Base-by-base conservation (phyloP, 2,113 vertebrate genomes). In the Microcebus tavaratra region DNA sequence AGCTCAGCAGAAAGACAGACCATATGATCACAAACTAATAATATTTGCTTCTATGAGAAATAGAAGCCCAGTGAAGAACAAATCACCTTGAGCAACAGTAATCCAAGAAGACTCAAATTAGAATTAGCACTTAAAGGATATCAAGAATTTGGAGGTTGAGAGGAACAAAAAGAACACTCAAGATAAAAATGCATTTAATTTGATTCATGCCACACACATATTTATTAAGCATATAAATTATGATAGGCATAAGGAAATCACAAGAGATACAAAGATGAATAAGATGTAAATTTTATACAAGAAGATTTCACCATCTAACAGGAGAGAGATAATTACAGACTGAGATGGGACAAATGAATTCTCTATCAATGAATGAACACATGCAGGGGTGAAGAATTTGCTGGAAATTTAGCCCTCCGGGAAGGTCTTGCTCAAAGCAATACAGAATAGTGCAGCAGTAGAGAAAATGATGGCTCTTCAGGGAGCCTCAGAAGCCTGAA, bases 151-250 rank as follows among this genome's bases (percentile, higher is more conserved):
- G 79, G 55, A 70, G 78, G 15, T 21, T 90, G n/a, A 63, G 18
- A 70, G 29, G 67, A 63, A 4, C 36, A 82, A 81, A 81, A 25
- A 79, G 50, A 7, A 42, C 65, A 57, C 75, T 92, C 11, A 17
- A 45, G 23, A 55, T 92, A 90, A 42, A 95, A 94, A 50, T 70
- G 5, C 27, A 31, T 75, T 95, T 94, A 73, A 82, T 80, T 90
- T 29, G n/a, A 83, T 88, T 87, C 39, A 42, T 29, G 29, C 14
- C 89, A 85, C 63, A 85, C 63, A 39, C 45, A 21, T 70, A 55
- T 70, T 88, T 95, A 83, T 88, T 82, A 81, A 63, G 21, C 61
- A 31, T 45, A 39, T 63, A 61, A 95, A 81, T 81, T 79, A 72
- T 81, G 23, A 18, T 27, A 68, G 13, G 8, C 85, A 13, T 59